Evolutionary conservation across 2,797 vertebrate species (phyloP).

Genomic region (Diplodus puntazzo): DNA sequence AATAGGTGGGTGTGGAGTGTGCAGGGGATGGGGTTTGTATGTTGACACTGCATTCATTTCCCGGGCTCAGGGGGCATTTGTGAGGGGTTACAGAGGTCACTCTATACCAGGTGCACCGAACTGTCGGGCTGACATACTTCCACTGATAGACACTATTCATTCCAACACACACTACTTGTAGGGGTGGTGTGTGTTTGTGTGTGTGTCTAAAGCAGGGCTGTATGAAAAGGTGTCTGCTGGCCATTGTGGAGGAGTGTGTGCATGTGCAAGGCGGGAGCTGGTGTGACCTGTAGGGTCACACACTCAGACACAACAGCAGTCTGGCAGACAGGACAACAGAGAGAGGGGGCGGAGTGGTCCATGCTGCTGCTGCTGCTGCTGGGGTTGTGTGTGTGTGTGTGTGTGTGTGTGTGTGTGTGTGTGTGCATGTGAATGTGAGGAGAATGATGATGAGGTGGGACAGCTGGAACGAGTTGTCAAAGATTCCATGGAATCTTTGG

Average conservation of each 20-base stretch:
- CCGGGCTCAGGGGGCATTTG: conserved; percentile 42
- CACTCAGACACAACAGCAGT: conserved; percentile 85
- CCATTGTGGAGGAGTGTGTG: conserved; percentile 67
- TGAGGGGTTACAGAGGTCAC: conserved; percentile 45
- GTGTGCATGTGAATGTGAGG: conserved; percentile 62
- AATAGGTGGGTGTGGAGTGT: conserved; percentile 67
- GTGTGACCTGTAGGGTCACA: conserved; percentile 77
- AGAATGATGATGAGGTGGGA: conserved; percentile 80
- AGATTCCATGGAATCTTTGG: conserved; percentile 78
- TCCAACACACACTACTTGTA: conserved; percentile 67
- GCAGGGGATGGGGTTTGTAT: conserved; percentile 46
- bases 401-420: conserved; percentile 55
- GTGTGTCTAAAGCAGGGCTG: conserved; percentile 26
- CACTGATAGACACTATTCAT: conserved; percentile 62
- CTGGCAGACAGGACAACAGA: conserved; percentile 69
- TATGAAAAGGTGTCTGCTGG: conserved; percentile 56
- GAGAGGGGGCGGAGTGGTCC: conserved; percentile 41
- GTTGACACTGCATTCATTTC: conserved; percentile 55
- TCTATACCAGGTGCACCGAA: conserved; percentile 61
- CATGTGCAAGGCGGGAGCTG: conserved; percentile 65
- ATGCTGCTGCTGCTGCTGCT: conserved; percentile 12
- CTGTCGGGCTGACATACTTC: conserved; percentile 50
- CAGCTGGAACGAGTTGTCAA: conserved; percentile 79
- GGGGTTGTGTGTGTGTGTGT: conserved; percentile 39
- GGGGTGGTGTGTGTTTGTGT: conserved; percentile 21